These are phyloP conservation scores for Octodon degus DNA, from an alignment of 2,113 vertebrate genomes.

Conservation along the genomic window DNA sequence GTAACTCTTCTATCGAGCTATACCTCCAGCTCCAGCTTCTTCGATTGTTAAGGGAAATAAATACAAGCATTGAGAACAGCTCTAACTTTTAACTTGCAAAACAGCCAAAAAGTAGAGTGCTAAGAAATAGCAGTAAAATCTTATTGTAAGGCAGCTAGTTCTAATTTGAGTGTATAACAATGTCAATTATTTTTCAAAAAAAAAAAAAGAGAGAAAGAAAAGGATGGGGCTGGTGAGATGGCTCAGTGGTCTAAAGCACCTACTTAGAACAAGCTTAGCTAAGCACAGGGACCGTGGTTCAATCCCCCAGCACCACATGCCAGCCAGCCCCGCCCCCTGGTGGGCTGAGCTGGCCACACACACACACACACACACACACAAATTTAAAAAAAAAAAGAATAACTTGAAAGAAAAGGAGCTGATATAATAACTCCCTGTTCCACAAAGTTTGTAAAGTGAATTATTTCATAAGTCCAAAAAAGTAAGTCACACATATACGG, in stretches of 20 bases:
- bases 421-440: not conserved
- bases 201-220: too few relatives aligned
- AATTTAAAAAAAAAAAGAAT: too few relatives aligned
- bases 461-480: not conserved
- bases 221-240: too few relatives aligned
- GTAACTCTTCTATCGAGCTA: not conserved
- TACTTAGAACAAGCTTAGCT: too few relatives aligned
- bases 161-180: conserved; percentile 21
- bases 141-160: conserved; percentile 46
- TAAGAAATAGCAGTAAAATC: conserved; percentile 52
- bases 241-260: too few relatives aligned
- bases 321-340: too few relatives aligned
- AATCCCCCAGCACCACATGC: too few relatives aligned
- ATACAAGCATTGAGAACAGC: conserved; percentile 15
- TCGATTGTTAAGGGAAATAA: conserved; percentile 12
- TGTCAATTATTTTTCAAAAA: conserved; percentile 45
- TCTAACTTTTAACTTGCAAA: conserved; percentile 56
- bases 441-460: not conserved
- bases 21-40: not conserved
- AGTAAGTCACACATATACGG: not conserved
- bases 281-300: too few relatives aligned
- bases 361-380: too few relatives aligned
- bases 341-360: too few relatives aligned
- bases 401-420: not conserved
- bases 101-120: conserved; percentile 37